Percentiles rank a stretch among this genome's conserved stretches.
Conservation (phyloP, 2,797 vertebrate species). For the Hippocampus kuda region DNA sequence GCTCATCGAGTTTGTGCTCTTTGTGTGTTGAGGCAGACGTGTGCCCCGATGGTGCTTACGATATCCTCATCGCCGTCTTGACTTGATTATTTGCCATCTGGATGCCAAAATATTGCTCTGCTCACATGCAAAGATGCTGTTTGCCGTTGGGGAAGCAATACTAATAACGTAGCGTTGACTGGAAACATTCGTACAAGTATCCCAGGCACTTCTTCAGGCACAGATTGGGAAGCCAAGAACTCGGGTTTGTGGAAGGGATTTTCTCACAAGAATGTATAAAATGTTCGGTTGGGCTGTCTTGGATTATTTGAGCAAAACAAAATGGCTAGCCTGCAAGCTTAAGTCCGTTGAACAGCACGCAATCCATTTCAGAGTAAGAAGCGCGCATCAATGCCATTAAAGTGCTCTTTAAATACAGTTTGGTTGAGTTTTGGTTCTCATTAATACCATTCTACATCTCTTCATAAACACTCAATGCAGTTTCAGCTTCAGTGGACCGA, state of each 20-base stretch:
- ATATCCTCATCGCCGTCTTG: neutral
- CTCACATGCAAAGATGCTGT: neutral
- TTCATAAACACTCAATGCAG: no score
- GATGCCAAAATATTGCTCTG: neutral
- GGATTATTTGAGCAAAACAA: neutral
- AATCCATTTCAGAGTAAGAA: neutral
- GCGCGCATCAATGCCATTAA: no score
- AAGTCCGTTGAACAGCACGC: neutral
- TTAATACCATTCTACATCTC: no score
- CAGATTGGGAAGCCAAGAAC: no score
- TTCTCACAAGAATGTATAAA: neutral
- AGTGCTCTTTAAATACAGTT: no score
- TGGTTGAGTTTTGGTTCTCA: no score
- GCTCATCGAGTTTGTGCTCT: neutral
- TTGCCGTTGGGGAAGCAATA: neutral
- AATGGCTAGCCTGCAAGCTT: neutral
- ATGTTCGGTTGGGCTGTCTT: neutral
- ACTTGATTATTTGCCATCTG: conserved; percentile 2
- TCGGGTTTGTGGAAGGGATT: neutral
- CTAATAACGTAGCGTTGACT: neutral
- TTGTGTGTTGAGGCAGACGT: neutral
- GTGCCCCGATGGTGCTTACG: neutral
- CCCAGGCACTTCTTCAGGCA: no score
- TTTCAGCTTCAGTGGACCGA: no score
- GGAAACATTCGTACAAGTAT: neutral